Percentiles rank a stretch among this genome's conserved stretches.
phyloP scores from a whole-genome alignment of 2,888 invertebrate species.

The Parthenolecanium corni region DNA sequence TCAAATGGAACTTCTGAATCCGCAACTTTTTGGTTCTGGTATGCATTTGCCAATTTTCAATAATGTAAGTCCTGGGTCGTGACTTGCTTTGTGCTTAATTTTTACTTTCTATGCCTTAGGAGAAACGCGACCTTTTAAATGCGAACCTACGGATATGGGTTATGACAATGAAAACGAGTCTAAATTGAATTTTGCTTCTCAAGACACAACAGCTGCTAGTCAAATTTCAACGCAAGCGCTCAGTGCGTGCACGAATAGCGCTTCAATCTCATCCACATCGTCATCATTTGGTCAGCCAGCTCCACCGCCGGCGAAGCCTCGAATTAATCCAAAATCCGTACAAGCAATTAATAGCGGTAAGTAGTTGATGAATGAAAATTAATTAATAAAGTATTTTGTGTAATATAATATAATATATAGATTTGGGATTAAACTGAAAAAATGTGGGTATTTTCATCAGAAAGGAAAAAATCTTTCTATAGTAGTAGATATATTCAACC shows the following conservation, averaged over 20 bases:
- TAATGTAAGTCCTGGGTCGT: background rate
- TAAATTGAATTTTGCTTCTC: background rate
- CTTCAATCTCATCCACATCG: too few species aligned
- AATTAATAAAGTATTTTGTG: background rate
- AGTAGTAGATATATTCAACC: too few species aligned
- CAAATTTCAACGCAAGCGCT: too few species aligned
- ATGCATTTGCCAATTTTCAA: background rate
- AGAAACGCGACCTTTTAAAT: background rate
- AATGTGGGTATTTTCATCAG: too few species aligned
- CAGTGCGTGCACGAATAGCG: too few species aligned
- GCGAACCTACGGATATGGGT: background rate
- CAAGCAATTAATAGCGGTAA: background rate
- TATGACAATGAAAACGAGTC: background rate
- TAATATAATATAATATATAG: too few species aligned
- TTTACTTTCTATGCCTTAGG: background rate
- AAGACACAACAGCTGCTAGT: background rate
- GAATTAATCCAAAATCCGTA: background rate
- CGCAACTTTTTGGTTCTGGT: constrained; percentile 16
- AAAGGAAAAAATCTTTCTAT: too few species aligned
- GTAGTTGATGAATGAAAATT: background rate
- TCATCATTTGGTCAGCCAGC: too few species aligned
- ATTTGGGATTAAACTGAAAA: too few species aligned
- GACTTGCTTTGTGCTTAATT: too few species aligned
- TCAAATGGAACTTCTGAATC: constrained; percentile 22
- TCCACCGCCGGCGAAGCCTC: background rate